phyloP scores from a whole-genome alignment of 2,797 vertebrate species.

The Mormyrops attenuatus region DNA sequence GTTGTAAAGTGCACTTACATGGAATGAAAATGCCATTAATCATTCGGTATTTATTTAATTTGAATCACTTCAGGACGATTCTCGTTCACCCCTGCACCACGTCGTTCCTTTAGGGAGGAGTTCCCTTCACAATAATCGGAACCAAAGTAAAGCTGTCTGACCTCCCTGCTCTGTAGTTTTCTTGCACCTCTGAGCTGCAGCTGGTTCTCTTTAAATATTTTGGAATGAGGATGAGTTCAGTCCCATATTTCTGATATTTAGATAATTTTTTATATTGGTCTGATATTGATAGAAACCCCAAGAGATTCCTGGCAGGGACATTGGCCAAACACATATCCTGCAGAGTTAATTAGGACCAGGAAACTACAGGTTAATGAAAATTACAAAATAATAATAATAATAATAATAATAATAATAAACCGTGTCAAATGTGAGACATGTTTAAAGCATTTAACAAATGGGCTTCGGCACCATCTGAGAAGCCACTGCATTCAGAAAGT shows the following conservation, averaged over 20 bases:
- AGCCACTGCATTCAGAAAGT: neutral
- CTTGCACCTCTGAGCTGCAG: constrained; percentile 45
- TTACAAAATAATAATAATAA: constrained; percentile 33
- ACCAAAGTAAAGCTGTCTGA: constrained; percentile 35
- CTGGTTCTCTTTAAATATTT: constrained; percentile 53
- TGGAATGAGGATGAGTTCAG: constrained; percentile 47
- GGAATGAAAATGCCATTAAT: constrained; percentile 48
- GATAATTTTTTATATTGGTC: constrained; percentile 51
- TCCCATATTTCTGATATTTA: constrained; percentile 52
- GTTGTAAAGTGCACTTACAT: constrained; percentile 24
- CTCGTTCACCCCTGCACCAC: constrained; percentile 36
- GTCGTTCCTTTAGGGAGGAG: constrained; percentile 36
- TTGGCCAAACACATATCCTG: constrained; percentile 41
- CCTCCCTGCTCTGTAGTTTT: constrained; percentile 37
- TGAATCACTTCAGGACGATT: constrained; percentile 37
- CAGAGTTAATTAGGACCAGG: constrained; percentile 17
- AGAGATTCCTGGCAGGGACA: constrained; percentile 39
- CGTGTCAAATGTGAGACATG: constrained; percentile 28
- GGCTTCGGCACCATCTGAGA: neutral
- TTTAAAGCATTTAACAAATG: neutral
- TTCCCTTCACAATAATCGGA: constrained; percentile 39
- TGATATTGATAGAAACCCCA: constrained; percentile 48
- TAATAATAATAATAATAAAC: constrained; percentile 13
- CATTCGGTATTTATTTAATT: constrained; percentile 38
- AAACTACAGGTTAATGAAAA: constrained; percentile 29